These are phyloP conservation scores for Trachythela sp. DNA, from an alignment of 64 coral and sea anemone species.

Conservation along the genomic window DNA sequence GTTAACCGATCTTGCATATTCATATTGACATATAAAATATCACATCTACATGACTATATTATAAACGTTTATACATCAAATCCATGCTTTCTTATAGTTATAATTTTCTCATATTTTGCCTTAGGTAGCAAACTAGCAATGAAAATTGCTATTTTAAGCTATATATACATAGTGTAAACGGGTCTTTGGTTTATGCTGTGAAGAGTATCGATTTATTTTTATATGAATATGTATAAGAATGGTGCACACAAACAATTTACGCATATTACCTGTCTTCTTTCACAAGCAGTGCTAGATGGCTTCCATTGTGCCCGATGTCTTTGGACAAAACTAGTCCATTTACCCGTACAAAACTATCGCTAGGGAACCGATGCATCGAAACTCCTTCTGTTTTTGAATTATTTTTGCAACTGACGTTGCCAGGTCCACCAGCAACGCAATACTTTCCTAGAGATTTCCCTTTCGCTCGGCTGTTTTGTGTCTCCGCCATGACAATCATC, in stretches of 20 bases:
- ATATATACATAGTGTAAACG: no score
- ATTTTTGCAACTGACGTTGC: not conserved
- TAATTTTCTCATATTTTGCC: no score
- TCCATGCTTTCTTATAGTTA: no score
- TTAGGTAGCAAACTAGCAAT: no score
- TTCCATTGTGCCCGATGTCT: not conserved
- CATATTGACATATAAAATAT: no score
- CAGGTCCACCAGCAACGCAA: not conserved
- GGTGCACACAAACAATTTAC: not conserved
- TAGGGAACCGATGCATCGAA: not conserved
- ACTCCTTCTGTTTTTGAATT: not conserved
- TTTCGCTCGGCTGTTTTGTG: not conserved
- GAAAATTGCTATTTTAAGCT: no score
- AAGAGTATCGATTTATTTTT: no score
- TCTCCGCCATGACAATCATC: not conserved
- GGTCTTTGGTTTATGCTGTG: no score
- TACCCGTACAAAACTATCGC: not conserved
- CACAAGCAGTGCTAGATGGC: not conserved
- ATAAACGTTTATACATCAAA: not conserved
- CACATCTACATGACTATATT: not conserved
- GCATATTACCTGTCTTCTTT: not conserved
- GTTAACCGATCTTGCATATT: not conserved
- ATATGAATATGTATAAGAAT: not conserved
- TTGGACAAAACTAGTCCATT: constrained; percentile 1
- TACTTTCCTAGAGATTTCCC: not conserved